Conservation (phyloP, 2,888 invertebrate species). For the Pasiphila rectangulata region DNA sequence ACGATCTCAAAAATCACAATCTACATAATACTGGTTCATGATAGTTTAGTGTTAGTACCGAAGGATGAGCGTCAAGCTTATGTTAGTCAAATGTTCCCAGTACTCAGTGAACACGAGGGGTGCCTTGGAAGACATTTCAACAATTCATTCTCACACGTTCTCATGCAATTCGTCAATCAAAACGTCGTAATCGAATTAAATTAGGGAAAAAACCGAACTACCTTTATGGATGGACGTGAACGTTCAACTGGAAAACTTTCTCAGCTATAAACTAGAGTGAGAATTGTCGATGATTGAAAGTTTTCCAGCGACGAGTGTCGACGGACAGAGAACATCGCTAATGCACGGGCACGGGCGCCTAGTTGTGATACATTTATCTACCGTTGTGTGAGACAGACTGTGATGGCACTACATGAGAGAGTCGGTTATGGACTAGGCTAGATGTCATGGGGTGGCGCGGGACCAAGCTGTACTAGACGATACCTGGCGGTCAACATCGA, state of each 20-base stretch:
- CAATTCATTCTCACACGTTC: slow-evolving; percentile 46
- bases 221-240: slow-evolving; percentile 45
- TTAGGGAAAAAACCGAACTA: slow-evolving; percentile 54
- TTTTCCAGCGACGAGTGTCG: slow-evolving; percentile 61
- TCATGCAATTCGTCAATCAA: slow-evolving; percentile 36
- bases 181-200: slow-evolving; percentile 48
- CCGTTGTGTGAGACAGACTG: slow-evolving; percentile 66
- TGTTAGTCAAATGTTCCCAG: slow-evolving; percentile 65
- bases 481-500: slow-evolving; percentile 73
- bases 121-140: slow-evolving; percentile 75
- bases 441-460: slow-evolving; percentile 65
- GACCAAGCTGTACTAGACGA: slow-evolving; percentile 66
- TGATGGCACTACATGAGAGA: slow-evolving; percentile 70
- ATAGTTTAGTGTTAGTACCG: slow-evolving; percentile 56
- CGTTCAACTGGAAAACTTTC: slow-evolving; percentile 73
- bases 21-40: slow-evolving; percentile 64
- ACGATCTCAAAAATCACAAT: slow-evolving; percentile 61
- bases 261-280: slow-evolving; percentile 55
- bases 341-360: slow-evolving; percentile 80
- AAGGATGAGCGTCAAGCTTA: slow-evolving; percentile 70
- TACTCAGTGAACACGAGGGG: slow-evolving; percentile 58
- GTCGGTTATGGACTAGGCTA: slow-evolving; percentile 63
- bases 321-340: slow-evolving; percentile 53
- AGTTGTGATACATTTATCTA: slow-evolving; percentile 81
- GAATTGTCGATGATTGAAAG: slow-evolving; percentile 66